Evolutionary conservation across 2,888 invertebrate genomes (phyloP).

Genomic region (Drosophila diplacantha): DNA sequence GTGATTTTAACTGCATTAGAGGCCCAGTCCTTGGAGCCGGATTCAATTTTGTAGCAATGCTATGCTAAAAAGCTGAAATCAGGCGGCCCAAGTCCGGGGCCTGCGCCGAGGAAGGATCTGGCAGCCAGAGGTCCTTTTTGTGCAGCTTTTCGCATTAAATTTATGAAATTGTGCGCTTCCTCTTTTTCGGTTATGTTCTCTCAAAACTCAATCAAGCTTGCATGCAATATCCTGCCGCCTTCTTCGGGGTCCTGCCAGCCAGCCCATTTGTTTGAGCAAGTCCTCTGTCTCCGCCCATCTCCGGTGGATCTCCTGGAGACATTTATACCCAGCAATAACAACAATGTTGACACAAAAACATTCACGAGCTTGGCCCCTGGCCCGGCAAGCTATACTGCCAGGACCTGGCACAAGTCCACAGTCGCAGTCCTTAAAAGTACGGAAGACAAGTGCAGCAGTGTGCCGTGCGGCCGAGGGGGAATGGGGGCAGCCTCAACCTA

Average conservation of each 20-base stretch:
- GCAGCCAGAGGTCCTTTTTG: constrained; percentile 50
- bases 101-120: constrained; percentile 60
- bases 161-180: constrained; percentile 70
- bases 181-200: constrained; percentile 48
- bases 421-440: constrained; percentile 42
- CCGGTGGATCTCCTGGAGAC: constrained; percentile 42
- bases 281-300: constrained; percentile 45
- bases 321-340: constrained; percentile 60
- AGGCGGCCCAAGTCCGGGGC: constrained; percentile 14
- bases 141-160: constrained; percentile 64
- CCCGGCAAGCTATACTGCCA: constrained; percentile 20
- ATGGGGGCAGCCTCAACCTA: constrained; percentile 24
- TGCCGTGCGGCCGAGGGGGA: constrained; percentile 38
- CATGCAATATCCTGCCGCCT: constrained; percentile 68
- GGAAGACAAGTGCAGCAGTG: constrained; percentile 63
- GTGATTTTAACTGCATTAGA: constrained; percentile 77
- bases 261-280: constrained; percentile 75
- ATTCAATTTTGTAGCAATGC: constrained; percentile 75
- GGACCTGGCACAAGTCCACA: constrained; percentile 30
- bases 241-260: constrained; percentile 35
- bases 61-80: constrained; percentile 67
- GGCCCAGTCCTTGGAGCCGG: constrained; percentile 58
- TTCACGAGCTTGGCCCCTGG: constrained; percentile 34
- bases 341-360: constrained; percentile 63
- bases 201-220: constrained; percentile 72